Percentiles rank a stretch among this genome's conserved stretches.
These are phyloP conservation scores for Pontoporia blainvillei DNA, from an alignment of 2,113 vertebrate species.

Conservation along the genomic window DNA sequence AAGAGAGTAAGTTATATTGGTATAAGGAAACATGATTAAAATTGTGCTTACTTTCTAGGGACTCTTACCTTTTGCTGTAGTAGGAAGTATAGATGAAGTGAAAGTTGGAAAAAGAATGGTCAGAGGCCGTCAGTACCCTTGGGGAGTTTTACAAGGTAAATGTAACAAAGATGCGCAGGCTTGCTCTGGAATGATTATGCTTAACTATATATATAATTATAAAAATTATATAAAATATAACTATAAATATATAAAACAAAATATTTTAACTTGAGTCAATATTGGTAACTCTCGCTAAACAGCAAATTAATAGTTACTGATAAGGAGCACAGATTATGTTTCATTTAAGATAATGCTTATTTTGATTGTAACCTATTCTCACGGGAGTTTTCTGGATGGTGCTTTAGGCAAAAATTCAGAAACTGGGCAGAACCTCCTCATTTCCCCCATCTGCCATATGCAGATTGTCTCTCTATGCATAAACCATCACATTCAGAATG, in stretches of 20 bases:
- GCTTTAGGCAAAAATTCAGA: neutral
- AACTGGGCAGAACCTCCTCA: neutral
- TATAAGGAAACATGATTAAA: neutral
- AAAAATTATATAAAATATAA: neutral
- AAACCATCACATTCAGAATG: neutral
- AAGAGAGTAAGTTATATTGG: neutral
- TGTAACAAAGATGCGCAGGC: neutral
- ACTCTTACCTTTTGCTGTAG: constrained; percentile 82
- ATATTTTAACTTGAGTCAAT: neutral
- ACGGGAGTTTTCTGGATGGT: neutral
- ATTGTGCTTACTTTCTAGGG: constrained; percentile 67
- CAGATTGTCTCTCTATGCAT: neutral
- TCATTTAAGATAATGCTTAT: neutral
- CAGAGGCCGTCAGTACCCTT: constrained; percentile 84
- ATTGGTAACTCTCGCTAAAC: neutral
- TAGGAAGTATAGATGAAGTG: constrained; percentile 81
- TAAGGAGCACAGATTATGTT: neutral
- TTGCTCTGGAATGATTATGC: neutral
- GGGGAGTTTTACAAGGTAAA: constrained; percentile 86
- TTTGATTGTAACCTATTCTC: neutral
- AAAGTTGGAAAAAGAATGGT: constrained; percentile 83
- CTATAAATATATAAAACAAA: neutral
- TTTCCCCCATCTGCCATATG: neutral
- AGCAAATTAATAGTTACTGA: neutral
- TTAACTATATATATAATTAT: neutral